These are phyloP conservation scores for Calephelis nemesis DNA, from an alignment of 1,140 invertebrate species.

Conservation along the genomic window DNA sequence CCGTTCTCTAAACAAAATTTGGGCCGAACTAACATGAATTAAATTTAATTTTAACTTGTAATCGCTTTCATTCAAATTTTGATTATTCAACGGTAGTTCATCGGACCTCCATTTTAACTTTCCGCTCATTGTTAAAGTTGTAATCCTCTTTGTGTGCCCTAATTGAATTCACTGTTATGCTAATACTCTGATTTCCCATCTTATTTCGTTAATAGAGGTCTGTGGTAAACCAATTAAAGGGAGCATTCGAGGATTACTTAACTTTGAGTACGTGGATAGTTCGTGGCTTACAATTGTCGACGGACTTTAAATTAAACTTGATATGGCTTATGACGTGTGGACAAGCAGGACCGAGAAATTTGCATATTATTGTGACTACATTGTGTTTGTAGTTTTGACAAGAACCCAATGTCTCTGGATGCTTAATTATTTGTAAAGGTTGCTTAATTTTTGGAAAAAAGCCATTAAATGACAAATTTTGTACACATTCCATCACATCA, in stretches of 20 bases:
- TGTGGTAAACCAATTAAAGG: constrained; percentile 77
- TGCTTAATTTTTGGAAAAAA: too few relatives aligned
- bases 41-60: constrained; percentile 67
- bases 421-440: too few relatives aligned
- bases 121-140: constrained; percentile 76
- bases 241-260: constrained; percentile 72
- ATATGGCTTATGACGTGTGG: background rate
- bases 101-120: constrained; percentile 69
- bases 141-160: constrained; percentile 77
- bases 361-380: too few relatives aligned
- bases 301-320: background rate
- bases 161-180: constrained; percentile 79
- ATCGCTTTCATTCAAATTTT: constrained; percentile 68
- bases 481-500: too few relatives aligned
- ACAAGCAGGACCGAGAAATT: too few relatives aligned
- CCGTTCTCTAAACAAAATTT: background rate
- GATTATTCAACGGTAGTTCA: constrained; percentile 73
- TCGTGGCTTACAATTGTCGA: constrained; percentile 33
- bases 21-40: constrained; percentile 39
- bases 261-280: constrained; percentile 64
- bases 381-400: too few relatives aligned
- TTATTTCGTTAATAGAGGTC: constrained; percentile 78
- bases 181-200: constrained; percentile 79
- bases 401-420: too few relatives aligned
- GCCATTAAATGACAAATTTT: too few relatives aligned